Evolutionary conservation across 2,797 vertebrate species (phyloP), one percentile per base, ranked within the genome.

Genomic region (Taeniopygia guttata): DNA sequence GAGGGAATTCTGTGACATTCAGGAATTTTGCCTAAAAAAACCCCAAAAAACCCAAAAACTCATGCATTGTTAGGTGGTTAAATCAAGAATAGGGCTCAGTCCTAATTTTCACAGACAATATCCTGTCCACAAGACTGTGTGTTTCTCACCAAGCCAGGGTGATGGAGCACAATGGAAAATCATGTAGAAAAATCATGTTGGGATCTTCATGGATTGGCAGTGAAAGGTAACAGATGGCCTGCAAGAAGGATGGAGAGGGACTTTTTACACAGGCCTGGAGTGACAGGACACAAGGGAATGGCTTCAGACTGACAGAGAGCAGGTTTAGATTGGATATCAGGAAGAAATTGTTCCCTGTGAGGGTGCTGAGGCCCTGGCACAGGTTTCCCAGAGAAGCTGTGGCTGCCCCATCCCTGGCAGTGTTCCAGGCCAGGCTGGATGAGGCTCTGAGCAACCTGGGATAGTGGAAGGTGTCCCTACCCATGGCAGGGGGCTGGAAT

Each of bases 401-500:
- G 59, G 34, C 30, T 72, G 51, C 25, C 5, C 9, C 59, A 64
- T 77, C 12, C 25, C 51, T 77, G 72, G 34, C 0, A 77, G 17
- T 26, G 38, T 23, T 0, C n/a, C 0, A 42, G 45, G 29, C 16
- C 72, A 70, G 38, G 25, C 0, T 84, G 52, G 30, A 66, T 40
- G 45, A 5, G 21, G 15, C 66, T 52, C 1, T 3, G 66, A 66
- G 30, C 13, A 46, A 10, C 1, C 45, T 59, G 80, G n/a, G 29
- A 0, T 1, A 9, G 45, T 70, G 64, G 29, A 14, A 58, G 29
- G 10, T 15, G 58, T 64, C 30, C 40, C 51, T 77, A 51, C 6
- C 19, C 58, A 8, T 14, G 21, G 21, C 29, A 60, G 45, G 48
- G 13, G 3, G 0, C 0, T 51, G 29, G 11, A 42, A 77, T 1